Percentiles rank a stretch among this genome's conserved stretches.
Evolutionary conservation across 2,888 invertebrate species (phyloP).

Genomic region (Netelia virgata): DNA sequence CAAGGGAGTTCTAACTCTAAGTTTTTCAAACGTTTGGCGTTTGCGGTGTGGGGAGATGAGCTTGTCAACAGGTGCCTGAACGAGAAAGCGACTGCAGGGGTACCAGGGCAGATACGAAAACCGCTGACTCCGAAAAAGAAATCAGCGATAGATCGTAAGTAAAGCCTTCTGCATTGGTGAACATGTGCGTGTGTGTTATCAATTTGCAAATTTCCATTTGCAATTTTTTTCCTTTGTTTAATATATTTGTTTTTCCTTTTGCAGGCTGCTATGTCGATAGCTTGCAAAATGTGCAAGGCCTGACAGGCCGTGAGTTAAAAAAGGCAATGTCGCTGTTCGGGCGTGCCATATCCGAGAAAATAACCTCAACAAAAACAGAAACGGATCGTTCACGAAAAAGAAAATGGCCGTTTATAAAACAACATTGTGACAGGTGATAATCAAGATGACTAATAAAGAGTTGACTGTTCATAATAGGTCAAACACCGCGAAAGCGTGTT

Average conservation of each 20-base stretch:
- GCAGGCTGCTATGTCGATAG: conserved; percentile 16
- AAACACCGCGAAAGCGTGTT: too few relatives aligned
- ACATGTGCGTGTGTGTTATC: conserved; percentile 1
- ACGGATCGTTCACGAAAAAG: not conserved
- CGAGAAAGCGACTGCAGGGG: conserved; percentile 32
- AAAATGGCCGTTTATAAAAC: not conserved
- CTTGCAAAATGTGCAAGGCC: conserved; percentile 8
- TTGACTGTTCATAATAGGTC: too few relatives aligned
- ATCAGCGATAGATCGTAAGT: conserved; percentile 22
- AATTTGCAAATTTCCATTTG: not conserved
- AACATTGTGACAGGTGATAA: not conserved
- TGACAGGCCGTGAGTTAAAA: conserved; percentile 14
- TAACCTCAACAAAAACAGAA: conserved; percentile 23
- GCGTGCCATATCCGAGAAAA: conserved; percentile 22
- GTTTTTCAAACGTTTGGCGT: not conserved
- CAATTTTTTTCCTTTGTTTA: not conserved
- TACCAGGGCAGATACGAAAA: conserved; percentile 33
- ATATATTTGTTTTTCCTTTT: not conserved
- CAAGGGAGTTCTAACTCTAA: conserved; percentile 7
- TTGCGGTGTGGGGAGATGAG: conserved; percentile 12
- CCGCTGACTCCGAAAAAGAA: conserved; percentile 22
- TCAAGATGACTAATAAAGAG: not conserved
- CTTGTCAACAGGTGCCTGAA: conserved; percentile 16
- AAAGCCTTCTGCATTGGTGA: not conserved
- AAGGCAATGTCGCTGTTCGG: conserved; percentile 15